Evolutionary conservation across 2,113 vertebrate genomes (phyloP), one percentile per base, ranked within the genome.

Genomic region (Brachirus orientalis): DNA sequence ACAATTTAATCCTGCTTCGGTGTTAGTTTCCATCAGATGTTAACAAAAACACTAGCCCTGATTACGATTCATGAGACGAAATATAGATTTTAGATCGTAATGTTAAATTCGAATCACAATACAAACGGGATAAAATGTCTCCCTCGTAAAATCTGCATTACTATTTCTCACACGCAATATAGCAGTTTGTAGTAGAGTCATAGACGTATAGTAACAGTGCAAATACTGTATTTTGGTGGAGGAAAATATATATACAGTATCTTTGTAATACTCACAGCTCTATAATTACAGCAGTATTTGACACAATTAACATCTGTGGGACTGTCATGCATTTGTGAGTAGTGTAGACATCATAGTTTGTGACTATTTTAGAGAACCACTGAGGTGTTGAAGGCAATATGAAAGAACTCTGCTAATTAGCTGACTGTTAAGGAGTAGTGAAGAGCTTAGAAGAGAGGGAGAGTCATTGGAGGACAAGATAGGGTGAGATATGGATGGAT

Each of bases 361-460:
- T n/a, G 19, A 35, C 45, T 47, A 52, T 70, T 60, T 62, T 11
- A 0, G 10, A 11, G n/a, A 54, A 81, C 60, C 51, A n/a, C 50
- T 68, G 52, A 72, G 57, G 67, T n/a, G 69, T 46, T 52, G 41
- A 58, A 79, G 69, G 74, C 66, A 60, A 74, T 57, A 69, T 77
- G 68, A 80, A 28, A 20, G 54, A 77, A 63, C 77, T 79, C 47
- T 71, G 46, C 72, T 74, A 73, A 86, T 83, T 82, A 84, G 67
- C 0, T 16, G 59, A 79, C 58, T 67, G 59, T 88, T 72, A 79
- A 91, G 80, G 73, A 84, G 76, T 36, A 41, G 69, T 81, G 68
- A 77, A 87, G 86, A 83, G 76, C 75, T 51, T 56, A 51, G 58
- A 75, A 69, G 61, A 50, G 60, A 72, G 35, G 46, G 58, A 50